These are phyloP conservation scores for Actinopyga echinites DNA, from an alignment of 53 echinoderm and acorn worm species.

Conservation along the genomic window DNA sequence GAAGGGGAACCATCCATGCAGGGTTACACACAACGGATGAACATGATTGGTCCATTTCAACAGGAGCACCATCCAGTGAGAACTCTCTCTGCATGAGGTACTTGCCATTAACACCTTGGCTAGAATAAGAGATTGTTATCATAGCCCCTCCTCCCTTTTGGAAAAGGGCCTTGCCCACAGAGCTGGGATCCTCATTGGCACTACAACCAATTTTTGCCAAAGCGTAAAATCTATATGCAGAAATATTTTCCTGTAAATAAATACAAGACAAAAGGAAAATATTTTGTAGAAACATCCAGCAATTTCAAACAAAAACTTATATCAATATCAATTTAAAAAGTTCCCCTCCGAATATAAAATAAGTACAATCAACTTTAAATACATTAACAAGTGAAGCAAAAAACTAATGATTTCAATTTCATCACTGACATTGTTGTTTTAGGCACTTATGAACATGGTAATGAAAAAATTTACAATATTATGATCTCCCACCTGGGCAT, in stretches of 20 bases:
- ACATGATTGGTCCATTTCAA: conserved; percentile 3
- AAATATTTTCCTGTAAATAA: not conserved
- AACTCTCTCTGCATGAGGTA: not conserved
- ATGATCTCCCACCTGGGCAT: too few species aligned
- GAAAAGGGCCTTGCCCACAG: not conserved
- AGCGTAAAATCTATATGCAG: not conserved
- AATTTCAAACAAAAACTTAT: too few species aligned
- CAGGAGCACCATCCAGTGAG: not conserved
- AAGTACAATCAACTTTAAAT: too few species aligned
- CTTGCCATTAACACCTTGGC: not conserved
- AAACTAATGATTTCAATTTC: too few species aligned
- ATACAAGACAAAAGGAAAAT: too few species aligned
- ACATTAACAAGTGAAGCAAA: too few species aligned
- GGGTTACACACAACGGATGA: conserved; percentile 2
- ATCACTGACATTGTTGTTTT: too few species aligned
- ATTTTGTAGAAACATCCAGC: too few species aligned
- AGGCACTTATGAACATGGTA: too few species aligned
- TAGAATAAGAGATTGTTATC: not conserved
- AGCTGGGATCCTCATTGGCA: not conserved
- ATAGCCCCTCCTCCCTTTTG: not conserved
- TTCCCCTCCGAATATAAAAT: too few species aligned
- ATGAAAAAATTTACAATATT: too few species aligned
- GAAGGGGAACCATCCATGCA: conserved; percentile 17
- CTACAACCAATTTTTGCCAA: not conserved
- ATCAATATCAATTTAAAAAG: too few species aligned